Conservation (phyloP, 2,113 vertebrate species). For the Mastomys natalensis region DNA sequence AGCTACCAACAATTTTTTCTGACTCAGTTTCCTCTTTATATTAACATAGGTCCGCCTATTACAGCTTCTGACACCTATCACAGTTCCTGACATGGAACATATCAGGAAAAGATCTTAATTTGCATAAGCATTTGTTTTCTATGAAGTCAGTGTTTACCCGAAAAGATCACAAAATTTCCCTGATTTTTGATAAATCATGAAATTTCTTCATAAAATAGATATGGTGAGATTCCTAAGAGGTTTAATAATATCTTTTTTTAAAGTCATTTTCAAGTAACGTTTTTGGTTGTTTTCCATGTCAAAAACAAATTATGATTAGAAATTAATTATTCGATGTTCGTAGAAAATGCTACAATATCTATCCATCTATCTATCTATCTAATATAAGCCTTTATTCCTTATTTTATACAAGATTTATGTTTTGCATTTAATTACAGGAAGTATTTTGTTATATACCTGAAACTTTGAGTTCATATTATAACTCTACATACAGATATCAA, state of each 20-base stretch:
- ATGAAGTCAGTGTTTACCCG: slow-evolving; percentile 2
- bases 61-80: not conserved
- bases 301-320: not conserved
- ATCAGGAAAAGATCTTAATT: not conserved
- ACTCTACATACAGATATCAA: not conserved
- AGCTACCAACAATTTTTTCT: not conserved
- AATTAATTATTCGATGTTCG: not conserved
- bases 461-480: not conserved
- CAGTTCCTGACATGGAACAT: not conserved
- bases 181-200: not conserved
- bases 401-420: slow-evolving; percentile 8
- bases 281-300: not conserved
- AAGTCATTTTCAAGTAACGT: not conserved
- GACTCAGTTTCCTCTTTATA: slow-evolving; percentile 2
- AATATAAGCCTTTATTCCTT: not conserved
- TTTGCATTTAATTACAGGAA: not conserved
- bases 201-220: slow-evolving; percentile 3
- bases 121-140: not conserved
- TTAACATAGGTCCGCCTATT: not conserved
- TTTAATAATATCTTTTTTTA: slow-evolving; percentile 41
- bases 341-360: not conserved
- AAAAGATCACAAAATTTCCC: slow-evolving; percentile 20
- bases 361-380: not conserved
- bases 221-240: not conserved
- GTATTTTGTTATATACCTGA: slow-evolving; percentile 12